phyloP scores from a whole-genome alignment of 1,140 invertebrate genomes.

The Drosophila pseudoobscura region DNA sequence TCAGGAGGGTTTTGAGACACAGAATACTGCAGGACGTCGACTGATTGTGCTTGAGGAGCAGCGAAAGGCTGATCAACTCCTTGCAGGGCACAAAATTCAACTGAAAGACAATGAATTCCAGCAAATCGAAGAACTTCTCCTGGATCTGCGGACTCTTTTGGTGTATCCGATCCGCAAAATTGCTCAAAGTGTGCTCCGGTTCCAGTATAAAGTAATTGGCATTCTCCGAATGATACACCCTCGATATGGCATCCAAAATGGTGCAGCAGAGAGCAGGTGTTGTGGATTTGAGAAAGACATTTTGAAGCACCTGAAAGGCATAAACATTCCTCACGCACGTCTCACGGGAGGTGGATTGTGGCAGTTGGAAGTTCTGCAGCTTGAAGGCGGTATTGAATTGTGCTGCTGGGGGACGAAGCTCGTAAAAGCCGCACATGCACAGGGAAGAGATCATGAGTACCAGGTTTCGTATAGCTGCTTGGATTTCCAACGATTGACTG shows the following conservation, averaged over 20 bases:
- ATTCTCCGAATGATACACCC: constrained; percentile 98
- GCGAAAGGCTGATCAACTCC: constrained; percentile 97
- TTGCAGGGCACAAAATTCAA: constrained; percentile 99
- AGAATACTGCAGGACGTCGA: constrained; percentile 92
- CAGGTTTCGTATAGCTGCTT: constrained; percentile 95
- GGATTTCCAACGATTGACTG: constrained; percentile 89
- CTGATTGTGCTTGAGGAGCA: constrained; percentile 93
- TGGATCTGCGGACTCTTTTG: constrained; percentile 95
- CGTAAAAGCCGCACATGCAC: constrained; percentile 95
- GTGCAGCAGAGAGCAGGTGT: constrained; percentile 93
- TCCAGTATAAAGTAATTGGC: constrained; percentile 99
- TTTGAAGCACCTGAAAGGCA: constrained; percentile 97
- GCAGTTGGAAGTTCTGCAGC: constrained; percentile 95
- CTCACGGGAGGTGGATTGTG: constrained; percentile 94
- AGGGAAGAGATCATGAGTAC: constrained; percentile 96
- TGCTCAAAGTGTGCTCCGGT: constrained; percentile 96
- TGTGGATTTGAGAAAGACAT: constrained; percentile 95
- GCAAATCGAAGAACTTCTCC: constrained; percentile 96
- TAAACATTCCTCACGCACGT: constrained; percentile 95
- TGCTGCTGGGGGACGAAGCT: constrained; percentile 92
- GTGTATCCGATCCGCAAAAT: constrained; percentile 98
- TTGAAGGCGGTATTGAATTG: constrained; percentile 95
- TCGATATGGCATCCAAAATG: constrained; percentile 97
- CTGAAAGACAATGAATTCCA: constrained; percentile 98
- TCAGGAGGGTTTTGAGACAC: constrained; percentile 94